Percentiles rank a stretch among this genome's conserved stretches.
phyloP scores from a whole-genome alignment of 2,888 invertebrate genomes.

The Macaria notata region DNA sequence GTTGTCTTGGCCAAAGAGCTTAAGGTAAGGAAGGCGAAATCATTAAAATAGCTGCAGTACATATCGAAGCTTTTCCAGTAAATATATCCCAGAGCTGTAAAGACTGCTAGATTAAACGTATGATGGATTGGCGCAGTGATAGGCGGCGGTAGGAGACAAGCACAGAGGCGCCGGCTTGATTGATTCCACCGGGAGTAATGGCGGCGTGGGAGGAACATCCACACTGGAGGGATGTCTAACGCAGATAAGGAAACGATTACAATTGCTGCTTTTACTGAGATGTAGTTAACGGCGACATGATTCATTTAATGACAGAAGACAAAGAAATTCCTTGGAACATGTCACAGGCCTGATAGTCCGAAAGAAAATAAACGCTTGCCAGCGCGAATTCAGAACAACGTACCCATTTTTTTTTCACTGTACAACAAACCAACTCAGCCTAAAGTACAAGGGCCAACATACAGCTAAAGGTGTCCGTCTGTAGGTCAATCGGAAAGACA shows the following conservation, averaged over 20 bases:
- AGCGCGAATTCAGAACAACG: too few species aligned
- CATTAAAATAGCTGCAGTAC: too few species aligned
- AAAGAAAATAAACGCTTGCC: too few species aligned
- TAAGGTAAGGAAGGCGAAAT: too few species aligned
- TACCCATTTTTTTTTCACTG: neutral
- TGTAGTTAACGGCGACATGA: neutral
- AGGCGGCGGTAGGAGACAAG: slow-evolving; percentile 1
- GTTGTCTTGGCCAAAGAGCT: too few species aligned
- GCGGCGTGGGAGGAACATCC: slow-evolving; percentile 21
- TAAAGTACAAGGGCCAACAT: neutral
- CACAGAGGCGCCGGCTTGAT: slow-evolving; percentile 23
- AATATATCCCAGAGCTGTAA: neutral
- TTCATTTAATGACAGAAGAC: too few species aligned
- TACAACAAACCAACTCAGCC: neutral
- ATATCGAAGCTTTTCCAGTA: neutral
- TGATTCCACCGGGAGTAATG: slow-evolving; percentile 19
- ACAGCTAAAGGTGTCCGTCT: neutral
- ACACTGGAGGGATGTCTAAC: slow-evolving; percentile 1
- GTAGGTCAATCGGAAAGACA: slow-evolving; percentile 15
- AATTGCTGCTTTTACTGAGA: slow-evolving; percentile 1
- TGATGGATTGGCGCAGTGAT: slow-evolving; percentile 14
- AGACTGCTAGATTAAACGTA: slow-evolving; percentile 2
- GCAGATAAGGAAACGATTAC: slow-evolving; percentile 16
- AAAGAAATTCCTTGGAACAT: too few species aligned
- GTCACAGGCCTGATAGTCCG: too few species aligned